phyloP scores from a whole-genome alignment of 2,888 invertebrate genomes.

The Embidobia sp. region DNA sequence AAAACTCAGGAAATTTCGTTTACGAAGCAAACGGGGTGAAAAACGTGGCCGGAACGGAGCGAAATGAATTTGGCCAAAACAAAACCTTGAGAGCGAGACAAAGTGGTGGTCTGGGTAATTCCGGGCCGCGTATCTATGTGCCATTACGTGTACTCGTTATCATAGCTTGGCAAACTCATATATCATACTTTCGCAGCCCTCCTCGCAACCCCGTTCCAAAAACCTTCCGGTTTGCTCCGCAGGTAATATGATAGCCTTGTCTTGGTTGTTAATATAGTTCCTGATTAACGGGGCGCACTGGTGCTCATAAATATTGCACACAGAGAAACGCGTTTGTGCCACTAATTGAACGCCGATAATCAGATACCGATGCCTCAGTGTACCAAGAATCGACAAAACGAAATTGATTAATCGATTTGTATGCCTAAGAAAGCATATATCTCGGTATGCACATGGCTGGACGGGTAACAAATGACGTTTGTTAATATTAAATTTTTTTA shows the following conservation, averaged over 20 bases:
- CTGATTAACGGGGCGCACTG: constrained; percentile 61
- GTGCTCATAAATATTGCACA: constrained; percentile 54
- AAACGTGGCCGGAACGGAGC: too few species aligned
- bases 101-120: constrained; percentile 22
- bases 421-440: constrained; percentile 19
- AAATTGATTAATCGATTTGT: constrained; percentile 45
- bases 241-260: constrained; percentile 55
- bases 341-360: constrained; percentile 63
- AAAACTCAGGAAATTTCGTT: too few species aligned
- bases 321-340: constrained; percentile 45
- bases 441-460: background rate
- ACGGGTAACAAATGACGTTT: constrained; percentile 5
- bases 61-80: too few species aligned
- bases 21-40: too few species aligned
- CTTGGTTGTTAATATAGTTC: constrained; percentile 61
- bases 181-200: constrained; percentile 27
- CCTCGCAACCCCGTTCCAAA: constrained; percentile 26
- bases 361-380: constrained; percentile 36
- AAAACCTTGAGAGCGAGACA: constrained; percentile 18
- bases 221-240: constrained; percentile 45
- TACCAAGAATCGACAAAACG: constrained; percentile 38
- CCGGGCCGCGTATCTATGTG: constrained; percentile 13
- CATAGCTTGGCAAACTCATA: constrained; percentile 24
- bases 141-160: too few species aligned
- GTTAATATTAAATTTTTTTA: too few species aligned